phyloP scores from a whole-genome alignment of 2,888 invertebrate species.

The Harpagoxenus sublaevis region DNA sequence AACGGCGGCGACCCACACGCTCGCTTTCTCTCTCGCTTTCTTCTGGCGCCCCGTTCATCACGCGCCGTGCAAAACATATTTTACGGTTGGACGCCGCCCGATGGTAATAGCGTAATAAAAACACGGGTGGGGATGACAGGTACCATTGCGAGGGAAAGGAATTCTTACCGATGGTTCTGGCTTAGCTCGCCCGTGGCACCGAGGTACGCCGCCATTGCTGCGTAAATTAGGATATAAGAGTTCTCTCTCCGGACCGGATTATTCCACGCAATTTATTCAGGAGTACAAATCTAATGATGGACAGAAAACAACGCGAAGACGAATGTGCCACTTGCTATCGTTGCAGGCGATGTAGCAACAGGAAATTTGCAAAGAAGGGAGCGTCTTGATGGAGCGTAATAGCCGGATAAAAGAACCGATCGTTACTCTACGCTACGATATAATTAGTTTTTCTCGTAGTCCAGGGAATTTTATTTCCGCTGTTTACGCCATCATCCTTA shows the following conservation, averaged over 20 bases:
- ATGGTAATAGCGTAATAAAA: slow-evolving; percentile 80
- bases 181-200: slow-evolving; percentile 55
- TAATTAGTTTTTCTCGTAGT: slow-evolving; percentile 36
- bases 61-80: slow-evolving; percentile 74
- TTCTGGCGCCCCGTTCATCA: slow-evolving; percentile 64
- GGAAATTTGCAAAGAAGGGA: neutral
- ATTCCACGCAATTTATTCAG: slow-evolving; percentile 69
- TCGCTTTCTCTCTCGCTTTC: slow-evolving; percentile 67
- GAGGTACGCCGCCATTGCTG: slow-evolving; percentile 57
- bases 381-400: slow-evolving; percentile 8
- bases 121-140: slow-evolving; percentile 76
- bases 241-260: slow-evolving; percentile 63
- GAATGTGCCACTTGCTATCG: slow-evolving; percentile 30
- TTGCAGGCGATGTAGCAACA: neutral
- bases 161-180: slow-evolving; percentile 72
- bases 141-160: slow-evolving; percentile 66
- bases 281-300: slow-evolving; percentile 49
- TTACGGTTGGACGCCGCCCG: slow-evolving; percentile 71
- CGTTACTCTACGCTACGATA: slow-evolving; percentile 17
- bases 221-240: slow-evolving; percentile 72
- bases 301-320: slow-evolving; percentile 49
- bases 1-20: slow-evolving; percentile 9
- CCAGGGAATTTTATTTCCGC: slow-evolving; percentile 41
- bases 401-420: slow-evolving; percentile 29
- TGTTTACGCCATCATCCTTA: slow-evolving; percentile 24